Percentiles rank a stretch among this genome's conserved stretches.
phyloP scores from a whole-genome alignment of 2,888 invertebrate genomes.

The Drosophila atripex region DNA sequence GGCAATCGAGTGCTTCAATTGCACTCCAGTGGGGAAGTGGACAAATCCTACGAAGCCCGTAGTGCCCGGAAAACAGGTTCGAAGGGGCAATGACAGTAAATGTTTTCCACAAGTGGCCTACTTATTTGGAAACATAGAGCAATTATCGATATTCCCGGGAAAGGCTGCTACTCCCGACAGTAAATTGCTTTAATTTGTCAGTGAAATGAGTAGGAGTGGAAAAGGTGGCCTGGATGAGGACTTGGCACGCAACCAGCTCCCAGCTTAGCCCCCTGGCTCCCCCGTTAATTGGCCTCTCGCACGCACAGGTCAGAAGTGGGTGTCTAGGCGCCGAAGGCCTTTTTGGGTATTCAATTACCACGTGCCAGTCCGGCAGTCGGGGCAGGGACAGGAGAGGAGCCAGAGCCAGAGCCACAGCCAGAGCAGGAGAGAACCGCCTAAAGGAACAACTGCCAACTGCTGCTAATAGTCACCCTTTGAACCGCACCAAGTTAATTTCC shows the following conservation, averaged over 20 bases:
- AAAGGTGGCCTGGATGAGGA: conserved; percentile 44
- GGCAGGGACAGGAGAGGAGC: too few relatives aligned
- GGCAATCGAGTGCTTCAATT: too few relatives aligned
- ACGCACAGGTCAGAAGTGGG: conserved; percentile 50
- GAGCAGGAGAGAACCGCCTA: conserved; percentile 16
- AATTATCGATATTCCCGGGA: conserved; percentile 38
- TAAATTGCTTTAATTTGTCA: conserved; percentile 68
- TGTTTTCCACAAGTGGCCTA: conserved; percentile 10
- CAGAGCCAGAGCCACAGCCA: not conserved
- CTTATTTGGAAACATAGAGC: conserved; percentile 20
- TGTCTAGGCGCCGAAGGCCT: conserved; percentile 19
- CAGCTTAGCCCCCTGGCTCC: conserved; percentile 4
- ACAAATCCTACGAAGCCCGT: too few relatives aligned
- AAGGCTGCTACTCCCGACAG: conserved; percentile 13
- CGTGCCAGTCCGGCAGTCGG: conserved; percentile 24
- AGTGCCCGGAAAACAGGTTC: not conserved
- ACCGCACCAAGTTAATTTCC: conserved; percentile 44
- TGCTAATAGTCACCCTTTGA: conserved; percentile 71
- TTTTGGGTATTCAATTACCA: conserved; percentile 73
- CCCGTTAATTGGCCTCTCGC: conserved; percentile 61
- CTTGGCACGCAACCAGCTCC: conserved; percentile 61
- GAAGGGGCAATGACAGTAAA: not conserved
- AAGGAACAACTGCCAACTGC: conserved; percentile 49
- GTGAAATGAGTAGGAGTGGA: conserved; percentile 31
- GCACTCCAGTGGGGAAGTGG: not conserved